phyloP scores from a whole-genome alignment of 2,888 invertebrate species.

The Parochlus steinenii region DNA sequence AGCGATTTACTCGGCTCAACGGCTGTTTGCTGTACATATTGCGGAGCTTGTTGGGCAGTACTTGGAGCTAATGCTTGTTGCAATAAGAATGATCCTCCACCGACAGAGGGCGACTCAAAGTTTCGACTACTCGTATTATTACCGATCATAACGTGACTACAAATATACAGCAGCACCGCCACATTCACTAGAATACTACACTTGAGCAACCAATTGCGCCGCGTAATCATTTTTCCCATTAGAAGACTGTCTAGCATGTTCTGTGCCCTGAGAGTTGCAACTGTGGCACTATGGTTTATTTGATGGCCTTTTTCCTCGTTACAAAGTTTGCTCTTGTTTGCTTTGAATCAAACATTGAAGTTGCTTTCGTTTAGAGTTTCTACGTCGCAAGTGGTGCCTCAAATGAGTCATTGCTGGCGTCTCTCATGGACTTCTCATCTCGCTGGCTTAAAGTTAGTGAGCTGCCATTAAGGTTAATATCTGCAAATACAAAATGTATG shows the following conservation, averaged over 20 bases:
- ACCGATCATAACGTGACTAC: slow-evolving; percentile 41
- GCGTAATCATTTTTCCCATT: slow-evolving; percentile 28
- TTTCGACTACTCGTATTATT: slow-evolving; percentile 15
- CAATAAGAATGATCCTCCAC: slow-evolving; percentile 3
- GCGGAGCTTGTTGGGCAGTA: slow-evolving; percentile 2
- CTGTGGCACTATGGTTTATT: slow-evolving; percentile 5
- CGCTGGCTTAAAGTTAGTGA: too few relatives aligned
- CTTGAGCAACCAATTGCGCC: slow-evolving; percentile 54
- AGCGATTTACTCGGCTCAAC: neutral
- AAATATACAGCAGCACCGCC: slow-evolving; percentile 52
- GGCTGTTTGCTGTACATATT: neutral
- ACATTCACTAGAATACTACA: slow-evolving; percentile 59
- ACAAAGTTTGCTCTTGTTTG: slow-evolving; percentile 3
- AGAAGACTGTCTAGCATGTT: neutral
- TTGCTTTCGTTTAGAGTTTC: too few relatives aligned
- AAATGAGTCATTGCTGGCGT: too few relatives aligned
- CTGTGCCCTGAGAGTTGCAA: neutral
- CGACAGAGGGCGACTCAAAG: neutral
- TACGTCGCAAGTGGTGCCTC: too few relatives aligned
- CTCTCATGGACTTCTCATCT: too few relatives aligned
- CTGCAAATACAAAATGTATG: too few relatives aligned
- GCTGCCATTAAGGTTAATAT: too few relatives aligned
- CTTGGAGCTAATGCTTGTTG: slow-evolving; percentile 4
- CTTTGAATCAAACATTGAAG: slow-evolving; percentile 6
- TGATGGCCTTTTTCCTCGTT: slow-evolving; percentile 3